Conservation (phyloP, 64 coral and sea anemone genomes). For the Astreopora myriophthalma region DNA sequence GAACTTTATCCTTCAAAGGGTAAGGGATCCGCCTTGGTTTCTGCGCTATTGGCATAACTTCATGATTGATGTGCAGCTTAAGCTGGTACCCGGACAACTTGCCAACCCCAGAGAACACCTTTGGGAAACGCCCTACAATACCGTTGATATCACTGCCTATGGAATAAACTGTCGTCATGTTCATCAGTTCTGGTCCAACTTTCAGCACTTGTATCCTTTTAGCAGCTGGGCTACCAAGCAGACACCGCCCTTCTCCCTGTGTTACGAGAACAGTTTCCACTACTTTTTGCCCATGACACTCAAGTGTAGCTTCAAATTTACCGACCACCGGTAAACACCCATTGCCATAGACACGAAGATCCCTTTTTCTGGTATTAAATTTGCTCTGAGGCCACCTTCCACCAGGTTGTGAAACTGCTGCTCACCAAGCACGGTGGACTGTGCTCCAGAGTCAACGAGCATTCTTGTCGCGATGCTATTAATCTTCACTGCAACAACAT, state of each 20-base stretch:
- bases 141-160: neutral
- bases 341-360: neutral
- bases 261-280: conserved; percentile 15
- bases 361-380: neutral
- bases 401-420: neutral
- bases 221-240: conserved; percentile 14
- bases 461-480: neutral
- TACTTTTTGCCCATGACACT: neutral
- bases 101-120: conserved; percentile 16
- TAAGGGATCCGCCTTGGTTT: conserved; percentile 13
- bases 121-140: neutral
- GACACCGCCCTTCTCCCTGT: conserved; percentile 27
- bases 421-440: conserved; percentile 1
- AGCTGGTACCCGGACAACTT: conserved; percentile 33
- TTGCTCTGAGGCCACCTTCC: neutral
- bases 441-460: neutral
- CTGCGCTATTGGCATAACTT: conserved; percentile 43
- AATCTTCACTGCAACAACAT: neutral
- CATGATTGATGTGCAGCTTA: conserved; percentile 10
- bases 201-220: conserved; percentile 8
- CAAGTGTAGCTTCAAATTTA: neutral
- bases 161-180: neutral
- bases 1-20: neutral
- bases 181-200: conserved; percentile 22
- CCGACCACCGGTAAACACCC: conserved; percentile 19